Base-by-base conservation (phyloP, 2,113 vertebrate species). In the Corydoras maculifer region DNA sequence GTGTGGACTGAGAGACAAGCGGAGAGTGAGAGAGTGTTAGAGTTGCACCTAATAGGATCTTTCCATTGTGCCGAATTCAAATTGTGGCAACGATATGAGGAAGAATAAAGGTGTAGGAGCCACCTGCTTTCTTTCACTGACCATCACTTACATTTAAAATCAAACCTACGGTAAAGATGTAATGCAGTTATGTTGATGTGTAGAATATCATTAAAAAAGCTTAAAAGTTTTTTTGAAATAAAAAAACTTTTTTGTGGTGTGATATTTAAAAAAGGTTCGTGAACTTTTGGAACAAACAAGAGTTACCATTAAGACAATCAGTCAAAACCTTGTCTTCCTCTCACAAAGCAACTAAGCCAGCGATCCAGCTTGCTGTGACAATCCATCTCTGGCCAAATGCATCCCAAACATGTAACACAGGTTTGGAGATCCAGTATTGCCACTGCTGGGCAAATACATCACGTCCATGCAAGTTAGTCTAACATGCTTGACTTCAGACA, bases 31-130 rank as follows among this genome's bases (percentile, higher is more conserved):
- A 69, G 55, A 50, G 59, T 62, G 18, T 35, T 30, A 59, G 74
- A 80, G 64, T 81, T 77, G 74, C 78, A 79, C 79, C 79, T 77
- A 72, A 84, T 74, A 68, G 62, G 66, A 75, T 79, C 73, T 70
- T 77, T 76, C 72, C 79, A 71, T 81, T 84, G 77, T 86, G 68
- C 68, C 72, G 53, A 71, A 68, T 61, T 66, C 77, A 61, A 61
- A 77, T 9, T 2, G 49, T 70, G 76, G 75, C 68, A 55, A 70
- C 58, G 51, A 65, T 58, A 57, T 32, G 31, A 67, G 58, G 51
- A 63, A 58, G 49, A 50, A 11, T 6, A 50, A 30, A 73, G 32
- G 70, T 15, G 18, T 75, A 69, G 68, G 31, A 82, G 75, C 75
- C 84, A 83, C 81, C 81, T 85, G 83, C 72, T 75, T 68, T 35